Conservation (phyloP, 2,797 vertebrate genomes). For the Cossypha polioptera region DNA sequence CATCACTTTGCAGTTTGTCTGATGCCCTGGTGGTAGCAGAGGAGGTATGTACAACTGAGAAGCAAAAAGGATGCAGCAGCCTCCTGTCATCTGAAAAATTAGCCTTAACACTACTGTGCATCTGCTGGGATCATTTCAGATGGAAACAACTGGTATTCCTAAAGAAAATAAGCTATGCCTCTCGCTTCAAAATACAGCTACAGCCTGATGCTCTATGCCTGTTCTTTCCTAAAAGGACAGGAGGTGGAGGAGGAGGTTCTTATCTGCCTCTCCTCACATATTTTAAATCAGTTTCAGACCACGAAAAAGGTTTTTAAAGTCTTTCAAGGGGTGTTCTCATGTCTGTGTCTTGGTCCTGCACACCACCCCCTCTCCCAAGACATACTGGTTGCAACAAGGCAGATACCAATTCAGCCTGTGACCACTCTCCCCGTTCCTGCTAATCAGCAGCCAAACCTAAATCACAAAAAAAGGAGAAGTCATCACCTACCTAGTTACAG, state of each 20-base stretch:
- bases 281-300: background rate
- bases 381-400: background rate
- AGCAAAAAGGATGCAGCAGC: background rate
- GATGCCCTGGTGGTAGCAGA: background rate
- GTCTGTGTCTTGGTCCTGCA: background rate
- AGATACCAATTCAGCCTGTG: background rate
- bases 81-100: background rate
- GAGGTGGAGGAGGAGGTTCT: rapidly evolving
- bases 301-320: background rate
- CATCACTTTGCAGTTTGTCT: background rate
- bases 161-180: background rate
- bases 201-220: background rate
- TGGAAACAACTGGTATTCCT: rapidly evolving
- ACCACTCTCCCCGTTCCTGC: background rate
- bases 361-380: background rate
- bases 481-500: background rate
- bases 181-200: background rate
- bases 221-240: background rate
- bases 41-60: background rate
- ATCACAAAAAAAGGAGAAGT: background rate
- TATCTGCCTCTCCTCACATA: background rate
- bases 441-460: background rate
- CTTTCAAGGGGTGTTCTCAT: background rate
- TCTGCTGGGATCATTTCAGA: background rate
- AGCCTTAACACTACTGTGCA: background rate